Base-by-base conservation (phyloP, 2,888 invertebrate genomes). In the Cephus pygmeus region DNA sequence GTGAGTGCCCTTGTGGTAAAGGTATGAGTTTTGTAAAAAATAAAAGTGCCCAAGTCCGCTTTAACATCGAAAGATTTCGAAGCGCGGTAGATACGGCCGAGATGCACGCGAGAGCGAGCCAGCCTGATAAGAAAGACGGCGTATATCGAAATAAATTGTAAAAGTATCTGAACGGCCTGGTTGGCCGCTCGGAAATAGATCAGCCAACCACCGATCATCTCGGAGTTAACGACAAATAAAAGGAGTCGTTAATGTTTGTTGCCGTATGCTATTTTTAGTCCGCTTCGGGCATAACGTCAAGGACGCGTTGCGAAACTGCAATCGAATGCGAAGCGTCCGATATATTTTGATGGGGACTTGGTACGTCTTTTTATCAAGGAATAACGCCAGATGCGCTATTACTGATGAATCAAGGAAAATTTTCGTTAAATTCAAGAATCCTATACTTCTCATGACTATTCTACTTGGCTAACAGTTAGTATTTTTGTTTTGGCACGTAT, bases 401-500 rank as follows among this genome's bases (percentile, higher is more conserved):
- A 40, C 40, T 15, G 1, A 56, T 2, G 23, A 56, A 23, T 56
- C 9, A 23, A 6, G 40, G 6, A 6, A 56, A 23, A 23, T 23
- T 56, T 56, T 56, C 23, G 6, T 23, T 56, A 56, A 56, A 56
- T 56, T 23, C 23, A 56, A 23, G 23, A 23, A 23, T 56, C 6
- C 23, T 56, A 23, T 56, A 56, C 40, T 56, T 56, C 40, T 56
- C 23, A 56, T 1, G 40, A 23, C 9, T 56, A 56, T 56, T 23
- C 9, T 34, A 71, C 6, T 23, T 30, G 11, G 71, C 31, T 23
- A 34, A 71, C 6, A 56, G 40, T 40, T 40, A 40, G 15, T 56
- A 56, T 56, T 56, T 56, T 56, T 56, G 40, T 79, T 90, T 92
- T 56, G 97, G 96, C 88, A 94, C 94, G 93, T 94, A 96, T 86